Evolutionary conservation across 1,140 invertebrate species (phyloP), one percentile per base, ranked within the genome.

Genomic region (Anastrepha obliqua): DNA sequence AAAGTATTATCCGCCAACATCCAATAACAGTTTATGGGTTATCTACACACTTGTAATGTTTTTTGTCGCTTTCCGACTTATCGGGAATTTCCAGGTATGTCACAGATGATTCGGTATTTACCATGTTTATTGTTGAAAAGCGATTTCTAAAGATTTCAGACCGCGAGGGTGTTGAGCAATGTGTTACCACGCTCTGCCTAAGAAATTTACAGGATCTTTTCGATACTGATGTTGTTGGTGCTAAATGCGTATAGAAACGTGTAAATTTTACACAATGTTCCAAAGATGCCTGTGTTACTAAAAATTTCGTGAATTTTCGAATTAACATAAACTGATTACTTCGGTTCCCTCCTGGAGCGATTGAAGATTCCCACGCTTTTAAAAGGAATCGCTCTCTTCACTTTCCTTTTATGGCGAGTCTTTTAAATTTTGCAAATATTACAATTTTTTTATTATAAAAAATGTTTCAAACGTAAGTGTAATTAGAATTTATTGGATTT

Each of bases 61-160:
- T 96, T 85, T 95, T 94, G 89, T 96, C 95, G 64, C 93, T 95
- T 74, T 93, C 94, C 15, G 95, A 95, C 90, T 95, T 95, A 6
- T 93, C 90, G 11, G 95, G 95, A 55, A 91, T 90, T n/a, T 92
- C 91, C 88, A 94, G 89, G 87, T 93, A 93, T n/a, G 42, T 87
- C 20, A 87, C 88, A 15, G 74, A 8, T 20, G 74, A n/a, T 55
- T 81, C 74, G 55, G 74, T 58, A 29, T 81, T 81, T n/a, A 81
- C 74, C 74, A 81, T 81, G 47, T n/a, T 47, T 74, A 29, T 39
- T 15, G 42, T 74, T 74, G 74, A 51, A 51, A 29, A 81, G 55
- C 5, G 13, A 20, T 55, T 81, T 81, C 8, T 81, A 3, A 81
- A 81, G 20, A 20, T 20, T 81, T 47, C 74, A 29, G 47, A n/a